Conservation (phyloP, 2,797 vertebrate genomes). For the Morelia viridis region DNA sequence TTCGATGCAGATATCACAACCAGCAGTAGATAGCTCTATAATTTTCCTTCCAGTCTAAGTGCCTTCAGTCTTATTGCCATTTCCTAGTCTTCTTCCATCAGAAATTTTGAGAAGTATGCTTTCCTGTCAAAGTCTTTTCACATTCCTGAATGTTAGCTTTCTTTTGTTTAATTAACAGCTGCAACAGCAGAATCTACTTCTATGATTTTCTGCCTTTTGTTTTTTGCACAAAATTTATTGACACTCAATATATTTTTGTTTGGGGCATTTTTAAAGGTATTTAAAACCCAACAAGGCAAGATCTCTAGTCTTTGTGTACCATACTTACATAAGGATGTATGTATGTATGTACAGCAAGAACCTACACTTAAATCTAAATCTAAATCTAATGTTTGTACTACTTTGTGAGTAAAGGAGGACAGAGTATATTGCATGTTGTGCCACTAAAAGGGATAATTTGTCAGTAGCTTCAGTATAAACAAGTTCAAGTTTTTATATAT, state of each 20-base stretch:
- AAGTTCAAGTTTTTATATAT: background rate
- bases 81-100: background rate
- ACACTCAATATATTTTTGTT: background rate
- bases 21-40: conserved; percentile 18
- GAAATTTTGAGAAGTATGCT: conserved; percentile 12
- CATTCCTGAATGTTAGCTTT: background rate
- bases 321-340: background rate
- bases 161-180: conserved; percentile 4
- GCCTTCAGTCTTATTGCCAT: background rate
- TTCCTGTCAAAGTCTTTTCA: background rate
- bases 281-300: background rate
- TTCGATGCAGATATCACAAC: background rate
- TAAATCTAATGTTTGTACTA: background rate
- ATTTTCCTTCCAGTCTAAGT: conserved; percentile 1
- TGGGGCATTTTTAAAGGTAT: background rate
- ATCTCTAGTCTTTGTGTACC: background rate
- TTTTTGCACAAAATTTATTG: background rate
- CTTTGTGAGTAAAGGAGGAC: background rate
- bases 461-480: background rate
- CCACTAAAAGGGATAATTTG: background rate
- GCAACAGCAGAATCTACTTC: background rate
- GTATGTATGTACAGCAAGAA: background rate
- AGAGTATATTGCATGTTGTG: background rate
- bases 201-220: background rate
- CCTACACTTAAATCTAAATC: background rate